Conservation (phyloP, 1,140 invertebrate species). For the Elymnias hypermnestra region DNA sequence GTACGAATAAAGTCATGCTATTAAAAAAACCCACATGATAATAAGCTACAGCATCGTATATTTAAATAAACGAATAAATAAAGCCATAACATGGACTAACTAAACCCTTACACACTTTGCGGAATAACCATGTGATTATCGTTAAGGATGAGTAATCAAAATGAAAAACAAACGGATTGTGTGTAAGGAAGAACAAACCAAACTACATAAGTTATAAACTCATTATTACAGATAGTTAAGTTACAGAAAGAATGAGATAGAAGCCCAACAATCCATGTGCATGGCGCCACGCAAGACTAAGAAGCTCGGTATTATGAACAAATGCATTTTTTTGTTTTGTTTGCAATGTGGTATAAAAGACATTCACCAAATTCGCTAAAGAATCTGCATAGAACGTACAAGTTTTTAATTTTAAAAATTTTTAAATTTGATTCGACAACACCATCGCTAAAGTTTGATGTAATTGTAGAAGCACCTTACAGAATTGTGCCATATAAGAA, state of each 20-base stretch:
- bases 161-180: neutral
- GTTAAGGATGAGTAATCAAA: too few relatives aligned
- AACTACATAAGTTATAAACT: conserved; percentile 9
- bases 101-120: conserved; percentile 4
- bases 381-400: too few relatives aligned
- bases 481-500: too few relatives aligned
- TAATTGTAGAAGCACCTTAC: too few relatives aligned
- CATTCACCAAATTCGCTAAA: too few relatives aligned
- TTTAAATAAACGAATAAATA: neutral
- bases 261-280: conserved; percentile 14
- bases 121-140: neutral
- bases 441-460: too few relatives aligned
- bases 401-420: too few relatives aligned
- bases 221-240: conserved; percentile 13
- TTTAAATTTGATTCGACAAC: too few relatives aligned
- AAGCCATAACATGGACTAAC: neutral
- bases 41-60: conserved; percentile 33
- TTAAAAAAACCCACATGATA: conserved; percentile 76
- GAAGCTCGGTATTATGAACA: neutral
- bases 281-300: neutral
- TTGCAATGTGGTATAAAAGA: too few relatives aligned
- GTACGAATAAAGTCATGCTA: conserved; percentile 53
- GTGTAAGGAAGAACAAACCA: conserved; percentile 1
- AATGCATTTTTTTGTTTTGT: neutral
- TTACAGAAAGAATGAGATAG: conserved; percentile 10